Evolutionary conservation across 92 coral and sea anemone species (phyloP).

Genomic region (Zoanthus sociatus): DNA sequence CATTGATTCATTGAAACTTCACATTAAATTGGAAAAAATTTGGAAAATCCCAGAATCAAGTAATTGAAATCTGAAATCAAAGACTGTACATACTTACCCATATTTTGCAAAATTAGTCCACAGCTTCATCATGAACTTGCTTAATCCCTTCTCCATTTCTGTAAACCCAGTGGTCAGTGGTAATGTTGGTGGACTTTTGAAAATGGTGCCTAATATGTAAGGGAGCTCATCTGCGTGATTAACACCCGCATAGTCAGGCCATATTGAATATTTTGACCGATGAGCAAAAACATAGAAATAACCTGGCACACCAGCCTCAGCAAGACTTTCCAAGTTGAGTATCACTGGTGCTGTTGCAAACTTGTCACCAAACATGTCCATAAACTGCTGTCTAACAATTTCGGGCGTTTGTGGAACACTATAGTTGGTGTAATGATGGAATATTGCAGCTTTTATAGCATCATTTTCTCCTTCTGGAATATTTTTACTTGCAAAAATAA

Average conservation of each 20-base stretch:
- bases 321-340: slow-evolving; percentile 34
- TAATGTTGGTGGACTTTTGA: neutral
- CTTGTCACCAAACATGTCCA: slow-evolving; percentile 40
- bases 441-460: slow-evolving; percentile 58
- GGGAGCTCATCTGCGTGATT: slow-evolving; percentile 57
- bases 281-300: slow-evolving; percentile 56
- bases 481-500: slow-evolving; percentile 1
- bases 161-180: slow-evolving; percentile 45
- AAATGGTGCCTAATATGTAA: slow-evolving; percentile 53
- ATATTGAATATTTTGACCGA: slow-evolving; percentile 51
- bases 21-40: no score
- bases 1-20: no score
- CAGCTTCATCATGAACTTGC: slow-evolving; percentile 54
- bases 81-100: slow-evolving; percentile 64
- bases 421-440: slow-evolving; percentile 62
- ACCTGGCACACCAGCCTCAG: slow-evolving; percentile 45
- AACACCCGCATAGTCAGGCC: slow-evolving; percentile 64
- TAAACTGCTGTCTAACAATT: slow-evolving; percentile 37
- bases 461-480: slow-evolving; percentile 47
- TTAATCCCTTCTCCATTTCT: slow-evolving; percentile 52
- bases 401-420: slow-evolving; percentile 44
- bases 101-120: slow-evolving; percentile 64
- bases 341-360: slow-evolving; percentile 48
- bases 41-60: no score
- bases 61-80: no score